These are phyloP conservation scores for Crocallis elinguaria DNA, from an alignment of 2,888 invertebrate species.

Conservation along the genomic window DNA sequence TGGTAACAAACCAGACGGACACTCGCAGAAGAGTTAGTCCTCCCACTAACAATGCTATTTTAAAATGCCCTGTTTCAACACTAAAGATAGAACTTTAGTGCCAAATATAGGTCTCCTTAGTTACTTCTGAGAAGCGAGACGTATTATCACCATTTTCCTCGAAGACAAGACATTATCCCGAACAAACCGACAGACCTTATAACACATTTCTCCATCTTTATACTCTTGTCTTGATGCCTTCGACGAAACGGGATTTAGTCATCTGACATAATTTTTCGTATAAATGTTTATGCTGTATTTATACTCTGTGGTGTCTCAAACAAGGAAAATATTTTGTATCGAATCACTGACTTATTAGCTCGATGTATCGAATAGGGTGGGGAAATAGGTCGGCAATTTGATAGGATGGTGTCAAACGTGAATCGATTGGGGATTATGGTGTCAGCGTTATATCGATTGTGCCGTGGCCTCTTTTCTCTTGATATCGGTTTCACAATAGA, in stretches of 20 bases:
- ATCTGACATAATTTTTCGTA: slow-evolving; percentile 29
- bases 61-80: not conserved
- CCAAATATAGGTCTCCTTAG: slow-evolving; percentile 4
- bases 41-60: no score
- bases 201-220: slow-evolving; percentile 25
- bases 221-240: no score
- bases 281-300: not conserved
- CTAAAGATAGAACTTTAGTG: no score
- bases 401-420: not conserved
- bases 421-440: no score
- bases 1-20: no score
- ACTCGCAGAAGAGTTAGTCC: no score
- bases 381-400: not conserved
- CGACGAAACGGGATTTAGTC: slow-evolving; percentile 24
- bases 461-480: no score
- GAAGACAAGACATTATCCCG: slow-evolving; percentile 9
- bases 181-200: slow-evolving; percentile 24
- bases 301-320: not conserved
- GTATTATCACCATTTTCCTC: slow-evolving; percentile 1
- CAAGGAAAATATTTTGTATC: not conserved
- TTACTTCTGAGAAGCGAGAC: slow-evolving; percentile 10
- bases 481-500: no score
- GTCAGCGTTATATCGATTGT: no score
- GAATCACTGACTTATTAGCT: no score
- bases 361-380: not conserved